Percentiles rank a stretch among this genome's conserved stretches.
Conservation (phyloP, 2,113 vertebrate genomes). For the Myrmophylax atrothorax region DNA sequence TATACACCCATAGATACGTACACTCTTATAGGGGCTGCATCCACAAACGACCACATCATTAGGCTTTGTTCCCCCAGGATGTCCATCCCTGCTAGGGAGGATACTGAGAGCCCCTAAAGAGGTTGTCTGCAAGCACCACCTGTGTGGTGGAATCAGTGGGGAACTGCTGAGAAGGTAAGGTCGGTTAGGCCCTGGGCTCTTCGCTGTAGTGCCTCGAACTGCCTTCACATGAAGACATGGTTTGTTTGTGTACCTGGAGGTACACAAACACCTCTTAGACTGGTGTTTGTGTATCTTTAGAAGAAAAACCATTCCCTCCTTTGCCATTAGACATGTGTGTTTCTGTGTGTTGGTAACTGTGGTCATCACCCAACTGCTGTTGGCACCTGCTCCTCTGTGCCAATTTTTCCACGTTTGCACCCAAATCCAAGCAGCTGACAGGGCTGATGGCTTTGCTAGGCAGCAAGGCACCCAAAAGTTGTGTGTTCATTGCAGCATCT, state of each 20-base stretch:
- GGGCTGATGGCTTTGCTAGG: not conserved
- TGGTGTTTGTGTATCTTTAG: not conserved
- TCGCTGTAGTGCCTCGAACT: not conserved
- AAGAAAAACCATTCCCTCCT: not conserved
- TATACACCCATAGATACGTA: rapidly evolving
- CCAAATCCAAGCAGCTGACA: not conserved
- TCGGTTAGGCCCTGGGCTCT: not conserved
- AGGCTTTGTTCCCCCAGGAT: not conserved
- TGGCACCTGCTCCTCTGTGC: not conserved
- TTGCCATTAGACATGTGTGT: not conserved
- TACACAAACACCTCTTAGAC: not conserved
- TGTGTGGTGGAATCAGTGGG: not conserved
- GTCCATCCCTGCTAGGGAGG: not conserved
- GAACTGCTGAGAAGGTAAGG: not conserved
- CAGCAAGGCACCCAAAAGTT: not conserved
- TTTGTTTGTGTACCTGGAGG: too few relatives aligned
- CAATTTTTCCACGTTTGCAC: not conserved
- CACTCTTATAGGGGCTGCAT: not conserved
- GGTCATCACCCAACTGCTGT: not conserved
- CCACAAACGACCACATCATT: not conserved
- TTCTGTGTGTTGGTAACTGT: not conserved
- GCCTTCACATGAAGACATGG: not conserved
- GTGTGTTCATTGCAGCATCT: not conserved
- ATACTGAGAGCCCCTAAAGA: not conserved
- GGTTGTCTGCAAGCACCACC: not conserved